Evolutionary conservation across 2,113 vertebrate genomes (phyloP).

Genomic region (Apeltes quadracus): DNA sequence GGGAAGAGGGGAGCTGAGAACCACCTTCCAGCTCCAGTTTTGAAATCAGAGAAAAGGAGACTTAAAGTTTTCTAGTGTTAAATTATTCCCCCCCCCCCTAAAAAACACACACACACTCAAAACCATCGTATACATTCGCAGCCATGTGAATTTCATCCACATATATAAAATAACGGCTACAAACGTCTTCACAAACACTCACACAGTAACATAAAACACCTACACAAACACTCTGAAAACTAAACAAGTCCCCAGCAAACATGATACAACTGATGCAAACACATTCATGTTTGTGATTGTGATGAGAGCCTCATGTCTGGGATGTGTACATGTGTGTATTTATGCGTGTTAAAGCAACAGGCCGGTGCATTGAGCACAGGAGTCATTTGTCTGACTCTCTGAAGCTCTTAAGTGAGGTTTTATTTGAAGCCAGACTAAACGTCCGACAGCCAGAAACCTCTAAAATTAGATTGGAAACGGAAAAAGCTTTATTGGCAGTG

Average conservation of each 20-base stretch:
- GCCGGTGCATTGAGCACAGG: conserved; percentile 41
- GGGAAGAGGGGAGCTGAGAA: conserved; percentile 54
- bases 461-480: conserved; percentile 69
- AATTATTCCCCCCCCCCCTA: conserved; percentile 7
- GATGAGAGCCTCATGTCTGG: conserved; percentile 67
- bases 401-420: conserved; percentile 63
- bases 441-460: conserved; percentile 59
- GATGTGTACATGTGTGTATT: conserved; percentile 6
- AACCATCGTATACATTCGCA: conserved; percentile 32
- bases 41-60: conserved; percentile 68
- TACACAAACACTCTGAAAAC: conserved; percentile 62
- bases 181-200: conserved; percentile 70
- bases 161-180: conserved; percentile 55
- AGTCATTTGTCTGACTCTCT: conserved; percentile 62
- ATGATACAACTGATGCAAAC: conserved; percentile 60
- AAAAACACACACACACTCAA: conserved; percentile 24
- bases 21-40: conserved; percentile 79
- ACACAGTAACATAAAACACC: conserved; percentile 62
- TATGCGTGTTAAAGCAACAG: conserved; percentile 14
- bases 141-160: conserved; percentile 58
- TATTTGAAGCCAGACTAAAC: conserved; percentile 71
- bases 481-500: conserved; percentile 73
- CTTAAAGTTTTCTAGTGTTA: conserved; percentile 64
- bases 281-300: conserved; percentile 69
- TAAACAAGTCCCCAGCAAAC: conserved; percentile 67